Conservation (phyloP, 2,797 vertebrate species). For the Hypotaenidia okinawae region DNA sequence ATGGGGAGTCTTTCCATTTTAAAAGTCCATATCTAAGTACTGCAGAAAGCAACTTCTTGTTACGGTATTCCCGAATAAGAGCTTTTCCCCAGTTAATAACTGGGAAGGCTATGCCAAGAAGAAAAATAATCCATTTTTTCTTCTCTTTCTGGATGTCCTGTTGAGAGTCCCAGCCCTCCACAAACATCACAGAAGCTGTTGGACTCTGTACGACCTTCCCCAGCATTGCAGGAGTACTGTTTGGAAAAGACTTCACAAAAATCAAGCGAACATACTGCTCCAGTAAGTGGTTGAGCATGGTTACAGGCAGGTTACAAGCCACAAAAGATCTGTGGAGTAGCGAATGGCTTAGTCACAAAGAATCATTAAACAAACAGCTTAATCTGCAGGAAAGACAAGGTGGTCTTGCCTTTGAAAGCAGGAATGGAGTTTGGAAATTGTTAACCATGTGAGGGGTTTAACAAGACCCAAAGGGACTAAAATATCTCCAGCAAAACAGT, state of each 20-base stretch:
- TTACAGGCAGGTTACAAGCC: background rate
- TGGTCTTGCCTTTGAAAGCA: background rate
- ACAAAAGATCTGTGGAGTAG: background rate
- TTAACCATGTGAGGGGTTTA: background rate
- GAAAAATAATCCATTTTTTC: background rate
- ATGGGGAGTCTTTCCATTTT: background rate
- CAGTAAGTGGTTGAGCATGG: background rate
- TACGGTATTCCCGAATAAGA: background rate
- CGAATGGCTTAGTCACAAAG: background rate
- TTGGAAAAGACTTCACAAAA: background rate
- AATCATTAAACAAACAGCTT: background rate
- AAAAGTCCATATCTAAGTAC: background rate
- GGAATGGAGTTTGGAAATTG: background rate
- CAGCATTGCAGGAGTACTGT: background rate
- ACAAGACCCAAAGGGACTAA: background rate
- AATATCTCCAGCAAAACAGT: background rate
- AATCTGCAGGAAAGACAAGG: background rate
- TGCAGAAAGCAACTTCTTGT: background rate
- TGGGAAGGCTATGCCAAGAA: background rate
- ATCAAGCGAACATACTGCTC: background rate
- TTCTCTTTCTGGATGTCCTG: background rate
- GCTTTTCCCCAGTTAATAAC: background rate
- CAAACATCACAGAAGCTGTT: background rate
- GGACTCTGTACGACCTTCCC: background rate
- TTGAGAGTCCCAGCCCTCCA: background rate